Conservation (phyloP, 2,888 invertebrate species). For the Tiliacea aurago region DNA sequence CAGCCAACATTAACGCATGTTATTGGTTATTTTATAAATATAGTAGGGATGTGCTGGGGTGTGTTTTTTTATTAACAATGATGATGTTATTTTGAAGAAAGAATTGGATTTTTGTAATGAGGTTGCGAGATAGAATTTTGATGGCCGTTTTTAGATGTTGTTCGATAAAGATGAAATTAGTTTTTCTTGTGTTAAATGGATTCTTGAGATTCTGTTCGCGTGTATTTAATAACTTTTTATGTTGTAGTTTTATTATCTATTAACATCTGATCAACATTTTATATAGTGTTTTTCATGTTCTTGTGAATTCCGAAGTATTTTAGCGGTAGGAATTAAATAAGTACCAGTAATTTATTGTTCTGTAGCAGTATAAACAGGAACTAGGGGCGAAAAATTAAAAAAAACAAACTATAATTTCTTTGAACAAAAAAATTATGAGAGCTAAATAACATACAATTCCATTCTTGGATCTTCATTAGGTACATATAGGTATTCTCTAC, state of each 20-base stretch:
- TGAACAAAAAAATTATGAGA: neutral
- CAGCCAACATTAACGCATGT: constrained; percentile 83
- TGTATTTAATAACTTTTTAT: constrained; percentile 59
- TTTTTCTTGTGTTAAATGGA: constrained; percentile 58
- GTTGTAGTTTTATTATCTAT: constrained; percentile 33
- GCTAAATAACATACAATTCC: neutral
- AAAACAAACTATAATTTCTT: neutral
- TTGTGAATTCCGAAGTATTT: constrained; percentile 12
- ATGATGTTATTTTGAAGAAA: constrained; percentile 68
- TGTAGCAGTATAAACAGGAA: neutral
- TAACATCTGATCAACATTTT: constrained; percentile 32
- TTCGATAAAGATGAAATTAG: constrained; percentile 66
- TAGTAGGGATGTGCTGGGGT: constrained; percentile 63
- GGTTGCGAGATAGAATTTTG: constrained; percentile 74
- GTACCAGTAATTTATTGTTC: neutral
- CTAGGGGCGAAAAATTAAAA: neutral
- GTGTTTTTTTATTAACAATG: constrained; percentile 71
- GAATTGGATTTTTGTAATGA: constrained; percentile 68
- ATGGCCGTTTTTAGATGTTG: constrained; percentile 65
- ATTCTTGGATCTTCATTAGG: neutral
- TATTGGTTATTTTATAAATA: constrained; percentile 86
- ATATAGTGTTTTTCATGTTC: neutral
- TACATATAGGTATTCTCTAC: neutral
- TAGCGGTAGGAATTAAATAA: neutral
- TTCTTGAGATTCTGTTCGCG: constrained; percentile 53